A percentile compares a stretch with the other conserved stretches of the same genome.
Evolutionary conservation across 30 jellyfish, hydroid and myxozoan species (phyloP).

Genomic region (Aurelia sp.): DNA sequence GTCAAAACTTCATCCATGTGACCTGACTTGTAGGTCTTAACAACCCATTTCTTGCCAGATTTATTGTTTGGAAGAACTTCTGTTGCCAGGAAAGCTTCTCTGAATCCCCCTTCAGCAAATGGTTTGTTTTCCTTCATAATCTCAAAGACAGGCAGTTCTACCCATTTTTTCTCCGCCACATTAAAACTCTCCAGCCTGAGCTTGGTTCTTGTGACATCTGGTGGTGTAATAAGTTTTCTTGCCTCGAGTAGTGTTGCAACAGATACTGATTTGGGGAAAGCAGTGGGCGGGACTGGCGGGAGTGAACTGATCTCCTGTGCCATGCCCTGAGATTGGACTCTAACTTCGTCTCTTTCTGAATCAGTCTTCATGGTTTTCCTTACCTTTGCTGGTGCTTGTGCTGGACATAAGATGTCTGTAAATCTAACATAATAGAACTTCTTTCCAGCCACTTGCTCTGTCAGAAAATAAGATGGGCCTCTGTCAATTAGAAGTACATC

Average conservation of each 20-base stretch:
- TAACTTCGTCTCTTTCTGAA: slow-evolving; percentile 14
- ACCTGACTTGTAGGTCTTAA: slow-evolving; percentile 13
- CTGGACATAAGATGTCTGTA: too few species aligned
- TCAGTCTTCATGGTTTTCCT: too few species aligned
- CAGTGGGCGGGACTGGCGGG: slow-evolving; percentile 27
- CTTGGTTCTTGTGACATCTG: slow-evolving; percentile 17
- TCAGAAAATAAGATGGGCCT: slow-evolving; percentile 22
- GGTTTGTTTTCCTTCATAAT: slow-evolving; percentile 13
- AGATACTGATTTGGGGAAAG: slow-evolving; percentile 18
- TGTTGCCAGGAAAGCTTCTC: slow-evolving; percentile 44
- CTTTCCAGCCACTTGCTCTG: slow-evolving; percentile 15
- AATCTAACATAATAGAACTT: slow-evolving; percentile 16
- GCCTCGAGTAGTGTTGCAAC: slow-evolving; percentile 20
- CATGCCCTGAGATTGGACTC: too few species aligned
- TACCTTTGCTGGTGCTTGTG: too few species aligned
- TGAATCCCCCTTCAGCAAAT: slow-evolving; percentile 42
- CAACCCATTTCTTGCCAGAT: slow-evolving; percentile 19
- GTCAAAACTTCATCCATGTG: slow-evolving; percentile 22
- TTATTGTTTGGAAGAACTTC: neutral
- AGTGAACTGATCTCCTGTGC: slow-evolving; percentile 15
- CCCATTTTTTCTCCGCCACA: slow-evolving; percentile 16
- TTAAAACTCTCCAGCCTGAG: slow-evolving; percentile 7
- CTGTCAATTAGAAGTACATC: slow-evolving; percentile 29
- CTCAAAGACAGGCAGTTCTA: slow-evolving; percentile 8
- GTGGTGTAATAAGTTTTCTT: slow-evolving; percentile 27